phyloP scores from a whole-genome alignment of 2,113 vertebrate species.

The Ailuropoda melanoleuca region DNA sequence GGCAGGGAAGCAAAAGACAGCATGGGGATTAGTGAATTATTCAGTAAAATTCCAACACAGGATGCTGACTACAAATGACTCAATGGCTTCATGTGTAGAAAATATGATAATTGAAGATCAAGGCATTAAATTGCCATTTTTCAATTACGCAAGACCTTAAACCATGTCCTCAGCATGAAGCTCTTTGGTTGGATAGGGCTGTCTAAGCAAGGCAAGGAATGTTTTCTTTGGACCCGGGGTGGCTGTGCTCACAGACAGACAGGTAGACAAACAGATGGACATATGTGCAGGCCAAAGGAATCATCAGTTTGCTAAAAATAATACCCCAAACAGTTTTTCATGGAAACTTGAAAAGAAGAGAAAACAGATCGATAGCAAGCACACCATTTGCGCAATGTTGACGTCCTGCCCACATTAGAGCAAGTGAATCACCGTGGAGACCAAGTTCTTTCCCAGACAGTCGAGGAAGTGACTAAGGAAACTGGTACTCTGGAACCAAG shows the following conservation, averaged over 20 bases:
- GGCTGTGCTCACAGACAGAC: conserved; percentile 5
- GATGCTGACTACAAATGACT: conserved; percentile 8
- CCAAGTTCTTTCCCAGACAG: background rate
- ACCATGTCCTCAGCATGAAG: conserved; percentile 26
- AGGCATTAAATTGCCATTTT: background rate
- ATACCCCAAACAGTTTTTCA: conserved; percentile 27
- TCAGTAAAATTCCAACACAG: background rate
- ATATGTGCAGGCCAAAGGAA: conserved; percentile 25
- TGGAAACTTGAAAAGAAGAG: conserved; percentile 37
- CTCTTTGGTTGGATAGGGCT: conserved; percentile 4
- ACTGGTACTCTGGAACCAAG: background rate
- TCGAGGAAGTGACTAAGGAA: conserved; percentile 53
- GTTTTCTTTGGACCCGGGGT: background rate
- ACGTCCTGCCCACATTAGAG: background rate
- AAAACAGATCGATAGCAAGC: conserved; percentile 51
- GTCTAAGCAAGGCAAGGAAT: background rate
- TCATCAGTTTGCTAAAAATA: conserved; percentile 64
- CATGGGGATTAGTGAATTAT: background rate
- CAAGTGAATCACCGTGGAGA: conserved; percentile 64
- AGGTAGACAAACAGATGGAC: conserved; percentile 56
- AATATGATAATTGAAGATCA: conserved; percentile 7
- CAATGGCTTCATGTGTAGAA: background rate
- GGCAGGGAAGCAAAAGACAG: background rate
- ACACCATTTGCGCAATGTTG: conserved; percentile 25
- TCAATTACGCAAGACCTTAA: conserved; percentile 1